Conservation (phyloP, 2,113 vertebrate genomes). For the Seriola aureovittata region DNA sequence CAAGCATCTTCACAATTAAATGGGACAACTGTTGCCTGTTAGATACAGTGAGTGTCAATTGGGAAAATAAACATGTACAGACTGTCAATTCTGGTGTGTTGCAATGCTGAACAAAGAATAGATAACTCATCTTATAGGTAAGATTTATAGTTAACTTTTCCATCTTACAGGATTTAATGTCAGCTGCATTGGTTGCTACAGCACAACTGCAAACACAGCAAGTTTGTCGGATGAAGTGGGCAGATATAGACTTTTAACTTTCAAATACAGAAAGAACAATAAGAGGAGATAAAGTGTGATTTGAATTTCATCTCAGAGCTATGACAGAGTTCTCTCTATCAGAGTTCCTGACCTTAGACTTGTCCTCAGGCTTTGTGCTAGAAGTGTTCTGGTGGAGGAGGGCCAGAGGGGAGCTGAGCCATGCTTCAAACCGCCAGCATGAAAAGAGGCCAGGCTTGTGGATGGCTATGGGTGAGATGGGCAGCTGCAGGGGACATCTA, state of each 20-base stretch:
- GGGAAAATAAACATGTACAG: neutral
- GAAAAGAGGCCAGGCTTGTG: constrained; percentile 46
- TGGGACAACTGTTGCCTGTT: neutral
- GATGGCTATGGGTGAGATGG: constrained; percentile 36
- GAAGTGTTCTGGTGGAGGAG: constrained; percentile 45
- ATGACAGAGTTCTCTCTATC: constrained; percentile 26
- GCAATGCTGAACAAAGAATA: neutral
- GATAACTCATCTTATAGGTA: neutral
- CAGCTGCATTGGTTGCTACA: neutral
- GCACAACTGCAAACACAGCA: neutral
- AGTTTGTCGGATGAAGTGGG: neutral
- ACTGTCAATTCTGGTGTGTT: neutral
- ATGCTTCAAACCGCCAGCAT: constrained; percentile 56
- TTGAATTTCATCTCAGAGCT: constrained; percentile 37
- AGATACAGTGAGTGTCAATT: neutral
- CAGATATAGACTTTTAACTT: neutral
- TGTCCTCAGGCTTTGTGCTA: constrained; percentile 64
- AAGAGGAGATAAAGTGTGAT: constrained; percentile 21
- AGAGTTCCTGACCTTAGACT: constrained; percentile 54
- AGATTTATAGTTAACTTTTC: neutral
- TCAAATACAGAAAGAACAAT: constrained; percentile 27
- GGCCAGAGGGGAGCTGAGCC: constrained; percentile 37
- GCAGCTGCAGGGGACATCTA: constrained; percentile 46
- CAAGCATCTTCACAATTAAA: constrained; percentile 11
- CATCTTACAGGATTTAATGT: neutral